Evolutionary conservation across 2,888 invertebrate species (phyloP), one percentile per base, ranked within the genome.

Genomic region (Sphaerophoria rueppellii): DNA sequence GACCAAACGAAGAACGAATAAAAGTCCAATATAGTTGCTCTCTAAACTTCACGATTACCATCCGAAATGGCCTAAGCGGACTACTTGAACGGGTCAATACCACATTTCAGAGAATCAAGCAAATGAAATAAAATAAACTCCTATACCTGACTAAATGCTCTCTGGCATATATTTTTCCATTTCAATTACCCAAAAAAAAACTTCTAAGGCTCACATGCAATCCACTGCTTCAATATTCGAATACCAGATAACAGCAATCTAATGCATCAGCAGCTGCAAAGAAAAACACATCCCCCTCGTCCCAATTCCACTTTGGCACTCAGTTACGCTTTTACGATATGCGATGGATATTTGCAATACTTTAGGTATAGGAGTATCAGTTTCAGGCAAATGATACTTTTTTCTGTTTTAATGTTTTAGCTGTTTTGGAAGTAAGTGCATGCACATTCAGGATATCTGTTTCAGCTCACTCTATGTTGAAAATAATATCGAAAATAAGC

Each of bases 401-500:
- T 60, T 34, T 65, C 65, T 57, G n/a, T 55, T 74, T 6, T 14
- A 11, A 12, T 2, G 34, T 46, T 46, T 57, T 69, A n/a, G 52
- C 52, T 63, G 43, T 72, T 83, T 83, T 76, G 63, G 76, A 32
- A 85, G 85, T 81, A 85, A 85, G 80, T 85, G 85, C 85, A 85
- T 85, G 85, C 85, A 85, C 72, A 76, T 80, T 34, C 63, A 69
- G 76, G 58, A 76, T 85, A 85, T 85, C 80, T 80, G 69, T 85
- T 85, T 76, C 80, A 58, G 35, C 76, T 76, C 85, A 61, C 69
- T 63, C 48, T 73, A 48, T 55, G 69, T 48, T 70, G 76, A 69
- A 76, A 80, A 81, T 80, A 75, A 81, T 85, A 80, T 85, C 85
- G 73, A 85, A 85, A 81, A 85, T 81, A 85, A 85, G 80, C 85